Conservation (phyloP, 2,797 vertebrate genomes). For the Phalanger gymnotis region DNA sequence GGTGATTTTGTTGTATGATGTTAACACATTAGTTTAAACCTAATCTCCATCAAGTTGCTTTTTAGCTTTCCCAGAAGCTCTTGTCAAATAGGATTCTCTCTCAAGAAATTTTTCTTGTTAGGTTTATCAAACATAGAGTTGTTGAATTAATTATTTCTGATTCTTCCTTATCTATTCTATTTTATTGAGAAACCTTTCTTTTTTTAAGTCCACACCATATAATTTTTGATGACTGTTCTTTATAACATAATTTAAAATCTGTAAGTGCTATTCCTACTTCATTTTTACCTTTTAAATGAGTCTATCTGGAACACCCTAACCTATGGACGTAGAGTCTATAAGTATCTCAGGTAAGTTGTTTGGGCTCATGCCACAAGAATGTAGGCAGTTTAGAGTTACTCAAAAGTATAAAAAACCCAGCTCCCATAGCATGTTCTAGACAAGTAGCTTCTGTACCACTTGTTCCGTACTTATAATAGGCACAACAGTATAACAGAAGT, state of each 20-base stretch:
- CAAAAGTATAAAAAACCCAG: not conserved
- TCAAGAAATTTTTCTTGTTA: not conserved
- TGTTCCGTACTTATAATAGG: not conserved
- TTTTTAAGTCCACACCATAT: not conserved
- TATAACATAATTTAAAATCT: not conserved
- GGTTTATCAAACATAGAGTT: not conserved
- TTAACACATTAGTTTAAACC: not conserved
- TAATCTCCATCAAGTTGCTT: not conserved
- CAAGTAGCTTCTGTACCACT: not conserved
- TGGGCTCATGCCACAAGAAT: not conserved
- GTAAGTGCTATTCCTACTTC: not conserved
- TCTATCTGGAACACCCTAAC: not conserved
- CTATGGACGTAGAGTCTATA: not conserved
- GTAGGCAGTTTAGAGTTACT: not conserved
- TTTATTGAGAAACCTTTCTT: not conserved
- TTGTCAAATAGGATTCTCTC: not conserved
- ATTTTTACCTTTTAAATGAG: not conserved
- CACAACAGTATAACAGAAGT: not conserved
- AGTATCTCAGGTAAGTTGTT: not conserved
- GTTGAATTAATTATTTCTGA: not conserved
- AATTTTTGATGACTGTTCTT: not conserved
- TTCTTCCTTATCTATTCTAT: not conserved
- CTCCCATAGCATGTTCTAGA: not conserved
- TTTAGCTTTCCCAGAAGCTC: not conserved
- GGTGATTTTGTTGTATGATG: not conserved